Base-by-base conservation (phyloP, 2,888 invertebrate genomes). In the Melikaiella ostensackeni region DNA sequence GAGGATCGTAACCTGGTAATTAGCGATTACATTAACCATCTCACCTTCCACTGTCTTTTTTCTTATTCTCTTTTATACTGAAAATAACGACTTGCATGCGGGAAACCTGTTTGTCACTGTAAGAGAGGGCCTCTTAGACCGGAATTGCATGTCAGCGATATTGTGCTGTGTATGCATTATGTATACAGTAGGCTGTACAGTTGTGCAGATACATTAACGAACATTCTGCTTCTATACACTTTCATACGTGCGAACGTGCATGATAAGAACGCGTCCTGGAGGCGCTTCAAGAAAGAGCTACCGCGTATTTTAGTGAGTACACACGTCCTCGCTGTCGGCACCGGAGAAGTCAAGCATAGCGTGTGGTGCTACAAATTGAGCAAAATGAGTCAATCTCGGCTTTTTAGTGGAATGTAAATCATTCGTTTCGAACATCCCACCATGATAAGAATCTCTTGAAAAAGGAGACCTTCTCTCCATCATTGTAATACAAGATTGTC, bases 41-140 rank as follows among this genome's bases (percentile, higher is more conserved):
- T 59, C 61, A 59, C 61, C 30, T 35, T 59, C 75, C 42, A 30
- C 42, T 46, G 55, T 16, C 46, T 50, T 19, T 42, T 33, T 38
- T 24, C 33, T 59, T 27, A 46, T 46, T 59, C 35, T 61, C 59
- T 24, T n/a, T 61, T 61, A 8, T 11, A 50, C 19, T 70, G 59
- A 38, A 21, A 30, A 46, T 59, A 59, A 38, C 59, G n/a, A 30
- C 70, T 55, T 75, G 76, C 77, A 77, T 77, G 79, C 73, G 66
- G 73, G 75, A 74, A 73, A 66, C 77, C 63, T 77, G 76, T 77
- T 79, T 79, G 79, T 79, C 77, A 79, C 66, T 59, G 24, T 30
- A 38, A 74, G 75, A 50, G 75, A 79, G 57, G 59, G 75, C 62
- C 27, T 61, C 38, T 30, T 46, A 70, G 61, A 57, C 70, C 61